Conservation (phyloP, 2,888 invertebrate genomes). For the Drosophila austrosaltans region DNA sequence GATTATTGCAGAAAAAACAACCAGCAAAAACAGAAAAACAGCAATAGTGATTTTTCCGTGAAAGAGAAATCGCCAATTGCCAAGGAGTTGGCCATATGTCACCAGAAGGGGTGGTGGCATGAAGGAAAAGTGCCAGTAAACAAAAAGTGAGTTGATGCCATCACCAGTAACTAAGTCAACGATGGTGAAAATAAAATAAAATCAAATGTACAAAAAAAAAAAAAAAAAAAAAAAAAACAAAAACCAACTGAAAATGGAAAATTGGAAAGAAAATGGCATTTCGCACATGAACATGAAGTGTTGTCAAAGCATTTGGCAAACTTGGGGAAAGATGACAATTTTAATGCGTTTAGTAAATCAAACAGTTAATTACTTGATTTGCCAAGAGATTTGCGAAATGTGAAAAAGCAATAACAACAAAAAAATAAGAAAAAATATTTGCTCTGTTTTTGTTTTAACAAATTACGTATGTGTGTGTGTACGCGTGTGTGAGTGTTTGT, state of each 20-base stretch:
- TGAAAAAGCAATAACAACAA: conserved; percentile 20
- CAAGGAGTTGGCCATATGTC: conserved; percentile 52
- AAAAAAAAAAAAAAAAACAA: conserved; percentile 19
- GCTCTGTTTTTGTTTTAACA: conserved; percentile 32
- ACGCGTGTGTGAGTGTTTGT: not conserved
- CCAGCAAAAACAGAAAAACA: not conserved
- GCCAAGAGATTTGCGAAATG: conserved; percentile 71
- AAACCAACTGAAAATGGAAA: conserved; percentile 26
- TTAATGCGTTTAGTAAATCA: conserved; percentile 80
- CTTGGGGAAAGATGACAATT: conserved; percentile 65
- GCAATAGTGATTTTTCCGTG: conserved; percentile 58
- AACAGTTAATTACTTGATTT: conserved; percentile 80
- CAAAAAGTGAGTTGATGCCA: conserved; percentile 39
- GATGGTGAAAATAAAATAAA: conserved; percentile 64
- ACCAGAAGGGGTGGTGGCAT: conserved; percentile 20
- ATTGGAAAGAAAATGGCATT: conserved; percentile 32
- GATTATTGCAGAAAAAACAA: conserved; percentile 65
- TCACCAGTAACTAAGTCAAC: conserved; percentile 56
- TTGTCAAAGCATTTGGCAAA: conserved; percentile 30
- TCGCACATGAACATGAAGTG: conserved; percentile 45
- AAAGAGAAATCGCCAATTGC: conserved; percentile 74
- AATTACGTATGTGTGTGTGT: conserved; percentile 7
- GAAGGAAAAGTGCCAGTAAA: conserved; percentile 46
- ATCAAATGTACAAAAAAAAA: conserved; percentile 34
- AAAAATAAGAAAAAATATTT: conserved; percentile 58